phyloP scores from a whole-genome alignment of 2,888 invertebrate species.

The Rhagium mordax region DNA sequence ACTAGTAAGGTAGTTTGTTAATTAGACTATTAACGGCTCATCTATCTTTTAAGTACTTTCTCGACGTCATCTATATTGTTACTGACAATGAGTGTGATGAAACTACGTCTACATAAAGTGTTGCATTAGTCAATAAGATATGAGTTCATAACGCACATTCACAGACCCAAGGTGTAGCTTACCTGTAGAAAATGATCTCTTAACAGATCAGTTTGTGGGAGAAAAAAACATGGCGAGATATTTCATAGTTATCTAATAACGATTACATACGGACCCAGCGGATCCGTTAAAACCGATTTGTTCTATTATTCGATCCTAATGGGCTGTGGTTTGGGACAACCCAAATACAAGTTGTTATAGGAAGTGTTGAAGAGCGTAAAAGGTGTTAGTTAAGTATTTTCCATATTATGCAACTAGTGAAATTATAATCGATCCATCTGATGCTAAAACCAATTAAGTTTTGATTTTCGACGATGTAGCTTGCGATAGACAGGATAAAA shows the following conservation, averaged over 20 bases:
- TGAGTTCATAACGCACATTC: neutral
- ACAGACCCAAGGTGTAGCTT: neutral
- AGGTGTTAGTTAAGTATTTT: constrained; percentile 42
- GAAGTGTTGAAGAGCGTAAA: constrained; percentile 34
- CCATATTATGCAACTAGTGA: constrained; percentile 36
- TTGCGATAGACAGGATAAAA: constrained; percentile 39
- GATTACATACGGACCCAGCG: constrained; percentile 23
- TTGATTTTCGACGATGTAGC: constrained; percentile 46
- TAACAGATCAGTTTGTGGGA: neutral
- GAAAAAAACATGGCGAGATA: constrained; percentile 28
- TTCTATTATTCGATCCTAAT: constrained; percentile 33
- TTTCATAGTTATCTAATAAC: constrained; percentile 28
- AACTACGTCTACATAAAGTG: neutral
- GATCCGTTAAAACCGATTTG: constrained; percentile 31
- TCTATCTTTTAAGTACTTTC: too few relatives aligned
- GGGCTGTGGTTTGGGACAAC: constrained; percentile 43
- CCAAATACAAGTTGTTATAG: constrained; percentile 34
- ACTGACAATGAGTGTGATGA: too few relatives aligned
- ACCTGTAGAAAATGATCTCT: constrained; percentile 7
- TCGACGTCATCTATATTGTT: too few relatives aligned
- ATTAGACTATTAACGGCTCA: too few relatives aligned
- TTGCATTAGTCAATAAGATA: neutral
- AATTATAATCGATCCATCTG: constrained; percentile 35
- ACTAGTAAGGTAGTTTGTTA: too few relatives aligned
- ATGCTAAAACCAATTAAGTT: constrained; percentile 36